These are phyloP conservation scores for Protophormia terraenovae DNA, from an alignment of 2,888 invertebrate genomes.

Conservation along the genomic window DNA sequence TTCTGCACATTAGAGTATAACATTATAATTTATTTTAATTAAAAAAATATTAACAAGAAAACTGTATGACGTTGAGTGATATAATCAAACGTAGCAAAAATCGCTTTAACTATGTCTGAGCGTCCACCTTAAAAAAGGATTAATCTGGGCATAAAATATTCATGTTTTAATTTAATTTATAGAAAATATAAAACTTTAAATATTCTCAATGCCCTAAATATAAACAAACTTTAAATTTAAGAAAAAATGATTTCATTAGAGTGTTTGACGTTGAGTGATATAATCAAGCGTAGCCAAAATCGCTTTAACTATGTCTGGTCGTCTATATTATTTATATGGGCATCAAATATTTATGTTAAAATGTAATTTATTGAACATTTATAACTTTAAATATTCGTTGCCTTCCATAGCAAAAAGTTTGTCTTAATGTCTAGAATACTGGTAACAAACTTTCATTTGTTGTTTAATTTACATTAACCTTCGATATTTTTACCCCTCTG, in stretches of 20 bases:
- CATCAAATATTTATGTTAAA: background rate
- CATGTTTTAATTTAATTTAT: constrained; percentile 12
- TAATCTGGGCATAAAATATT: constrained; percentile 35
- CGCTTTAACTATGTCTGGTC: constrained; percentile 81
- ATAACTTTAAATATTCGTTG: background rate
- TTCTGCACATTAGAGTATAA: too few species aligned
- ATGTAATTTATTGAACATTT: background rate
- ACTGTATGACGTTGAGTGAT: constrained; percentile 75
- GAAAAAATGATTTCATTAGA: background rate
- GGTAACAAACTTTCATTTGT: too few species aligned
- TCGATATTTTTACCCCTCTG: too few species aligned
- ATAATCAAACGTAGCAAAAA: constrained; percentile 76
- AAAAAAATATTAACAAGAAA: background rate
- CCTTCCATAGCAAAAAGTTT: background rate
- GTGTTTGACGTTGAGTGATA: constrained; percentile 81
- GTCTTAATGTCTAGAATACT: too few species aligned
- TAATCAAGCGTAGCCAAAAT: constrained; percentile 74
- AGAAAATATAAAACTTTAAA: constrained; percentile 17
- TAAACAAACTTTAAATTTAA: background rate
- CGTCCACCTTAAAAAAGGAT: constrained; percentile 68
- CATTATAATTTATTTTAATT: too few species aligned
- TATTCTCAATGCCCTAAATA: constrained; percentile 35
- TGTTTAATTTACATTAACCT: too few species aligned
- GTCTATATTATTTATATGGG: constrained; percentile 63
- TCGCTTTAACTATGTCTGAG: constrained; percentile 81